Conservation (phyloP, 1,140 invertebrate species). For the Centruroides vittatus region DNA sequence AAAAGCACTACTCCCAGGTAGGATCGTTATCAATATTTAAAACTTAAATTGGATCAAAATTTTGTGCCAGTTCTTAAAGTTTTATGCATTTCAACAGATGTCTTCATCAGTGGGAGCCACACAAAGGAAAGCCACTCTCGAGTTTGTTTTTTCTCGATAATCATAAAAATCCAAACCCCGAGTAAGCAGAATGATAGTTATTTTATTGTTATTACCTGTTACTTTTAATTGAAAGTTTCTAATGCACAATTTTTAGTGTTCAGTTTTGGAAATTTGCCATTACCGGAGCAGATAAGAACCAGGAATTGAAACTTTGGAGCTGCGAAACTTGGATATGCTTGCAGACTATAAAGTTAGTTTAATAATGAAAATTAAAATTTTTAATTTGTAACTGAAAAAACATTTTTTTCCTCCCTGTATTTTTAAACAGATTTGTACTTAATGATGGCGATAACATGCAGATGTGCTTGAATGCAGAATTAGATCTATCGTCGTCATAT, state of each 20-base stretch:
- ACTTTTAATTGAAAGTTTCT: conserved; percentile 2
- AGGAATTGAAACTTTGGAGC: conserved; percentile 83
- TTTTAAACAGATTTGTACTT: conserved; percentile 7
- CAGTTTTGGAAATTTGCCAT: conserved; percentile 90
- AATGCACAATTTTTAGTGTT: conserved; percentile 36
- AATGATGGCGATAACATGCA: conserved; percentile 14
- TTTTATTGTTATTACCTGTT: neutral
- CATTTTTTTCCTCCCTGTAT: neutral
- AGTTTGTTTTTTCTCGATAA: conserved; percentile 85
- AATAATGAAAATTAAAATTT: neutral
- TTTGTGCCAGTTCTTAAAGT: neutral
- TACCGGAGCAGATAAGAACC: conserved; percentile 76
- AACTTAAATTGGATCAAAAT: neutral
- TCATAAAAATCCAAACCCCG: conserved; percentile 58
- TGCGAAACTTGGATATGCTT: conserved; percentile 85
- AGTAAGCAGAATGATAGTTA: conserved; percentile 45
- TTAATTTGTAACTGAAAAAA: neutral
- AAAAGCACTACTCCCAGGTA: conserved; percentile 11
- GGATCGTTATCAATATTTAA: neutral
- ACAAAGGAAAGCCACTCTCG: conserved; percentile 65
- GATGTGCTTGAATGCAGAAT: conserved; percentile 50
- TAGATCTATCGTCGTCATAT: conserved; percentile 68
- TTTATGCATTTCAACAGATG: conserved; percentile 35
- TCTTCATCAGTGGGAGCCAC: conserved; percentile 80
- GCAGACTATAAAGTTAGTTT: conserved; percentile 56